Percentiles rank a stretch among this genome's conserved stretches.
Evolutionary conservation across 2,888 invertebrate species (phyloP).

Genomic region (Tinea semifulvella): DNA sequence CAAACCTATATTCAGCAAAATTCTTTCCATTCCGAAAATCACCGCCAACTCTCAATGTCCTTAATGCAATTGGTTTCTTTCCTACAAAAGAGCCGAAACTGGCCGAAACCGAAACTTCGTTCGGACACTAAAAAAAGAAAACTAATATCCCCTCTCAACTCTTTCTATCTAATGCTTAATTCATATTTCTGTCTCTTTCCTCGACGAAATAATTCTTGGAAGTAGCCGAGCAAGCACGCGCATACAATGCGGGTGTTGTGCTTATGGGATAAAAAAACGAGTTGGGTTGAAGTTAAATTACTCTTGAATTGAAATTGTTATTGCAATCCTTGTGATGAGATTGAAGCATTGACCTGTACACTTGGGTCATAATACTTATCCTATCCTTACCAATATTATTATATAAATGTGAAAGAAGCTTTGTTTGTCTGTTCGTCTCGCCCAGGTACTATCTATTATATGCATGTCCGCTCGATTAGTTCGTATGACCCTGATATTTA

Average conservation of each 20-base stretch:
- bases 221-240: slow-evolving; percentile 48
- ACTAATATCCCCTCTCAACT: slow-evolving; percentile 38
- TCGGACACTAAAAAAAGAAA: slow-evolving; percentile 57
- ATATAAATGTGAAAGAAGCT: background rate
- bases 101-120: too few relatives aligned
- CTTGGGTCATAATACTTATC: background rate
- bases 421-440: background rate
- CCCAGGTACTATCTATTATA: too few relatives aligned
- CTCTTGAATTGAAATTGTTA: slow-evolving; percentile 4
- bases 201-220: slow-evolving; percentile 63
- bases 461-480: too few relatives aligned
- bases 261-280: slow-evolving; percentile 29
- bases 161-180: slow-evolving; percentile 21
- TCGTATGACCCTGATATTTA: too few relatives aligned
- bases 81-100: too few relatives aligned
- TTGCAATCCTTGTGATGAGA: background rate
- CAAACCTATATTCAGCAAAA: too few relatives aligned
- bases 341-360: background rate
- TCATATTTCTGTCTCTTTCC: slow-evolving; percentile 27
- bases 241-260: slow-evolving; percentile 61
- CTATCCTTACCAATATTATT: background rate
- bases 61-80: too few relatives aligned
- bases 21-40: too few relatives aligned
- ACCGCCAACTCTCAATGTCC: too few relatives aligned
- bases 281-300: slow-evolving; percentile 1